phyloP scores from a whole-genome alignment of 2,113 vertebrate species.

The Diglossa brunneiventris region DNA sequence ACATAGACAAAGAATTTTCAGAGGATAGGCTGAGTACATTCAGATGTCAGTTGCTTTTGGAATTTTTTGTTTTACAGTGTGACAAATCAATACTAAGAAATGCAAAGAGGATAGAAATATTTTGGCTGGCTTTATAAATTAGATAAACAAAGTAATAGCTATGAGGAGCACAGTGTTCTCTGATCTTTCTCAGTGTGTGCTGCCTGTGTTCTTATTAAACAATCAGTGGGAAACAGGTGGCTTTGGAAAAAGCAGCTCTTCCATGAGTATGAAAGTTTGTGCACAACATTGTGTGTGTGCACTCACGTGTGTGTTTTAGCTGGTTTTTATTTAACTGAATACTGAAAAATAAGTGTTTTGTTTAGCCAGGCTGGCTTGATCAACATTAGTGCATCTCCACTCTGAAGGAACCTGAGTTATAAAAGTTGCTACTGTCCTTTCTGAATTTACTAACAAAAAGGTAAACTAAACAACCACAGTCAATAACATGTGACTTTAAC shows the following conservation, averaged over 20 bases:
- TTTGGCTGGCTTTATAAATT: not conserved
- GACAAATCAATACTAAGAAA: not conserved
- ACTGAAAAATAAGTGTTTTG: not conserved
- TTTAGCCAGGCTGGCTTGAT: not conserved
- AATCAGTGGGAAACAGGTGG: not conserved
- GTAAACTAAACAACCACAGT: not conserved
- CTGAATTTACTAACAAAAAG: not conserved
- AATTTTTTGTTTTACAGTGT: not conserved
- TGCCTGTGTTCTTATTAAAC: not conserved
- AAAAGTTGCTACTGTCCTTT: not conserved
- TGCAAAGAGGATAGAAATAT: not conserved
- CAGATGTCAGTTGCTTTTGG: not conserved
- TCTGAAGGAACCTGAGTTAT: not conserved
- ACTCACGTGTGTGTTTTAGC: accelerated
- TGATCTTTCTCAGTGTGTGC: not conserved
- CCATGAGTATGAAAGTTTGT: not conserved
- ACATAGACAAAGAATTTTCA: not conserved
- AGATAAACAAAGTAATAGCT: not conserved
- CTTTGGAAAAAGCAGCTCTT: not conserved
- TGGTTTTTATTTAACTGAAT: not conserved
- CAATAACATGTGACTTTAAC: not conserved
- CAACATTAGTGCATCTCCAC: not conserved
- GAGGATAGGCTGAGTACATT: not conserved
- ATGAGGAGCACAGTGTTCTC: not conserved
- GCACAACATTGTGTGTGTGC: not conserved